A percentile compares a stretch with the other conserved stretches of the same genome.
Conservation (phyloP, 2,888 invertebrate species). For the Charanyca ferruginea region DNA sequence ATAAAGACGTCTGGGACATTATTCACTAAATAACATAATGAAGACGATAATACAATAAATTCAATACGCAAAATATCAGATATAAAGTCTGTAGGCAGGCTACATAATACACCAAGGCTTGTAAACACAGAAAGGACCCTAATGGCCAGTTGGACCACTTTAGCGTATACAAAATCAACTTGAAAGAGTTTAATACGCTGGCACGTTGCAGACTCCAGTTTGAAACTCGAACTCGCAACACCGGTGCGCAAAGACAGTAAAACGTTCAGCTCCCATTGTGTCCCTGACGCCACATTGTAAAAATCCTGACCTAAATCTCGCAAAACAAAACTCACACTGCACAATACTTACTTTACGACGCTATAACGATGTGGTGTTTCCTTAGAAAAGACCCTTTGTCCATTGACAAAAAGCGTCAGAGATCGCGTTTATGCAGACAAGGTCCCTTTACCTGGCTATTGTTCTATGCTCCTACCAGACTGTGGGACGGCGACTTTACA, state of each 20-base stretch:
- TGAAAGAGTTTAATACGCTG: constrained; percentile 52
- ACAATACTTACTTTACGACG: constrained; percentile 90
- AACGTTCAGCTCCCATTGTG: constrained; percentile 81
- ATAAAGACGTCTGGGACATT: constrained; percentile 54
- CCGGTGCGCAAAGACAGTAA: constrained; percentile 74
- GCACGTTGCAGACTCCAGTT: constrained; percentile 53
- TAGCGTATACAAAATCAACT: constrained; percentile 59
- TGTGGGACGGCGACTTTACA: constrained; percentile 85
- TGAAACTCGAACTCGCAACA: constrained; percentile 65
- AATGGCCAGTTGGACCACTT: constrained; percentile 54
- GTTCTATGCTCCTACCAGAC: constrained; percentile 88
- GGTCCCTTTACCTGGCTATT: constrained; percentile 88
- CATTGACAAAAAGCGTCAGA: constrained; percentile 89
- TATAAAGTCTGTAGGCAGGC: constrained; percentile 27
- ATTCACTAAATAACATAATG: constrained; percentile 49
- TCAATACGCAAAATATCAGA: constrained; percentile 23
- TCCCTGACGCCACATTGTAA: constrained; percentile 88
- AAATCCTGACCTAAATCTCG: constrained; percentile 89
- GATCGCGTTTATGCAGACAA: constrained; percentile 88
- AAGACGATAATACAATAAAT: constrained; percentile 37
- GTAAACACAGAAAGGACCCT: constrained; percentile 54
- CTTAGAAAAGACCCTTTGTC: constrained; percentile 89
- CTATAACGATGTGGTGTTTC: constrained; percentile 91
- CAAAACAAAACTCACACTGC: constrained; percentile 87
- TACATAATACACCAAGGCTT: constrained; percentile 48